Base-by-base conservation (phyloP, 2,797 vertebrate genomes). In the Mastacembelus armatus region DNA sequence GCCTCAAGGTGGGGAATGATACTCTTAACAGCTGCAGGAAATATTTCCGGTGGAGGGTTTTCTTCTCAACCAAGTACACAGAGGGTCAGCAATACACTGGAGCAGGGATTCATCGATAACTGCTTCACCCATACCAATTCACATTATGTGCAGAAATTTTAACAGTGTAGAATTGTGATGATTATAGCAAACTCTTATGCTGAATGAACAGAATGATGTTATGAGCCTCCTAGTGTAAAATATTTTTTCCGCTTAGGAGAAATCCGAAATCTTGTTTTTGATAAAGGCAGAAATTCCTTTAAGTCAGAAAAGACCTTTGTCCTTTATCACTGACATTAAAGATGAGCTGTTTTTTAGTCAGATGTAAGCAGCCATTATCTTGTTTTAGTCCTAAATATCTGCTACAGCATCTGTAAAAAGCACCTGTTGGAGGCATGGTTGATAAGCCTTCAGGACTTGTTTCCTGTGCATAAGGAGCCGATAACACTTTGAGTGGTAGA, bases 1-100 rank as follows among this genome's bases (percentile, higher is more conserved):
- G 88, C 88, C 85, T 91, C 77, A 85, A 88, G 85, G 88, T 89
- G 85, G 89, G 77, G 85, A 91, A 82, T 92, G 87, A 91, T 91
- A 78, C 89, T 91, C 85, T 83, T 85, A 90, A 88, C 91, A 92
- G 89, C 90, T 92, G 91, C 83, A 19, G 77, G 81, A 91, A 90
- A 88, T 88, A 91, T 92, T 92, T 92, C 91, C 88, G 85, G 81
- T 61, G 27, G 43, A 83, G 84, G 70, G 64, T 85, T 91, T 85
- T 84, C 80, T 89, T 71, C 64, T 76, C 71, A 65, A 69, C 66
- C 47, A 72, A 83, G 74, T 77, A 69, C 77, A 78, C 38, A 48
- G 71, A 88, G 63, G 74, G 82, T 81, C 74, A 74, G 59, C 38
- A 66, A 29, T 36, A 40, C 56, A 50, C 62, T 47, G 35, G 19